Evolutionary conservation across 2,797 vertebrate species (phyloP).

Genomic region (Momotus momota): DNA sequence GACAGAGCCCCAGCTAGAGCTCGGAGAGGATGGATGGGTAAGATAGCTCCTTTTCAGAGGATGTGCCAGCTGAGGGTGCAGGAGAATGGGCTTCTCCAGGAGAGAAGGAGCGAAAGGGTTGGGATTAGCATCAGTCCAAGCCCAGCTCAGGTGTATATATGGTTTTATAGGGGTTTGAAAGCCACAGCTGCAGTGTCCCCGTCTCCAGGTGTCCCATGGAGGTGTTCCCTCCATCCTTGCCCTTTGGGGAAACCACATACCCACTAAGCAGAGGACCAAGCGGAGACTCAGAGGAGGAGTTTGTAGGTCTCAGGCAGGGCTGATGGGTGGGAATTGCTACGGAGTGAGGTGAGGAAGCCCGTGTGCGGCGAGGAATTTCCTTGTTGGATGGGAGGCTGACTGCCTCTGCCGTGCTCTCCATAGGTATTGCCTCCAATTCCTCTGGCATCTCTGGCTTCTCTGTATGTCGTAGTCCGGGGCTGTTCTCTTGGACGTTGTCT

Average conservation of each 20-base stretch:
- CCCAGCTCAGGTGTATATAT: not conserved
- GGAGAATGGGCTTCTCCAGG: not conserved
- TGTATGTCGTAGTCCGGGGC: conserved; percentile 81
- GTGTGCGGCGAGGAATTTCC: conserved; percentile 1
- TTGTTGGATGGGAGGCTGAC: conserved; percentile 28
- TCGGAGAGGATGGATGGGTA: not conserved
- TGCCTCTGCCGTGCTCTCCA: conserved; percentile 40
- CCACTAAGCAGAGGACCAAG: not conserved
- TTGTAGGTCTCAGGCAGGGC: not conserved
- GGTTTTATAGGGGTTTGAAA: not conserved
- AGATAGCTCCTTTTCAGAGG: not conserved
- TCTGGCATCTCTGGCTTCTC: conserved; percentile 74
- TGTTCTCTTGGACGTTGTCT: conserved; percentile 80
- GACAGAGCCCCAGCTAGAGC: not conserved
- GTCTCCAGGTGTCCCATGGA: not conserved
- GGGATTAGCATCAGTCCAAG: not conserved
- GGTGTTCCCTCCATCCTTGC: not conserved
- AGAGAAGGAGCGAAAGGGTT: not conserved
- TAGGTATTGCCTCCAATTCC: conserved; percentile 28
- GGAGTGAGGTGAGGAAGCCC: not conserved
- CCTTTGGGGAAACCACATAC: fast-evolving
- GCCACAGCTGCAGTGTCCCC: not conserved
- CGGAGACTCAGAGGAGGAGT: not conserved
- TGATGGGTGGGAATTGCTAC: not conserved
- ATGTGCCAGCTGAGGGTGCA: not conserved